These are phyloP conservation scores for Diachasmimorpha longicaudata DNA, from an alignment of 1,140 invertebrate species.

Conservation along the genomic window DNA sequence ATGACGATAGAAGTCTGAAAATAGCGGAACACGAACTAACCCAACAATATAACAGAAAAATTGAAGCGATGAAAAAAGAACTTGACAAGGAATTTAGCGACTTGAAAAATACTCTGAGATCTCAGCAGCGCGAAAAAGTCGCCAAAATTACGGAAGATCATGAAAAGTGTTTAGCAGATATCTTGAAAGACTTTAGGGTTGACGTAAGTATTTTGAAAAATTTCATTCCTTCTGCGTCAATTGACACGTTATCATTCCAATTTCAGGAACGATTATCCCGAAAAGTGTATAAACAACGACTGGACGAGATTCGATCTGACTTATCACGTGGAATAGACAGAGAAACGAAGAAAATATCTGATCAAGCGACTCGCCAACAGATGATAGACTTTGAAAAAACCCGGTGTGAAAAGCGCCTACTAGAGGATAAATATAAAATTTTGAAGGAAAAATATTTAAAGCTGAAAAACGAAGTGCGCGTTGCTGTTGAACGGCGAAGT, in stretches of 20 bases:
- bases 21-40: constrained; percentile 46
- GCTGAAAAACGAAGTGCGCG: constrained; percentile 78
- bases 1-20: constrained; percentile 49
- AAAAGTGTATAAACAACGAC: constrained; percentile 69
- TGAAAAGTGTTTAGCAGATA: constrained; percentile 62
- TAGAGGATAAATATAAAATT: constrained; percentile 80
- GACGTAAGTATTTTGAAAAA: constrained; percentile 52
- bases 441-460: constrained; percentile 81
- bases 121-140: constrained; percentile 62
- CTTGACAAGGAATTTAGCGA: constrained; percentile 57
- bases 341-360: constrained; percentile 57
- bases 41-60: constrained; percentile 45
- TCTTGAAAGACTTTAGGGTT: constrained; percentile 60
- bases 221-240: neutral
- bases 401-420: constrained; percentile 72
- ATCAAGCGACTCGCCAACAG: constrained; percentile 54
- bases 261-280: constrained; percentile 66
- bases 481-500: constrained; percentile 67
- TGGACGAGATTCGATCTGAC: constrained; percentile 68
- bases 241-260: constrained; percentile 7
- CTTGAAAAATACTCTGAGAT: constrained; percentile 54
- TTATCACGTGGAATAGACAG: constrained; percentile 67
- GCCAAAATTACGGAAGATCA: constrained; percentile 67
- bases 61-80: constrained; percentile 50
- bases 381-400: constrained; percentile 69